Evolutionary conservation across 2,113 vertebrate species (phyloP), one percentile per base, ranked within the genome.

Genomic region (Perca flavescens): DNA sequence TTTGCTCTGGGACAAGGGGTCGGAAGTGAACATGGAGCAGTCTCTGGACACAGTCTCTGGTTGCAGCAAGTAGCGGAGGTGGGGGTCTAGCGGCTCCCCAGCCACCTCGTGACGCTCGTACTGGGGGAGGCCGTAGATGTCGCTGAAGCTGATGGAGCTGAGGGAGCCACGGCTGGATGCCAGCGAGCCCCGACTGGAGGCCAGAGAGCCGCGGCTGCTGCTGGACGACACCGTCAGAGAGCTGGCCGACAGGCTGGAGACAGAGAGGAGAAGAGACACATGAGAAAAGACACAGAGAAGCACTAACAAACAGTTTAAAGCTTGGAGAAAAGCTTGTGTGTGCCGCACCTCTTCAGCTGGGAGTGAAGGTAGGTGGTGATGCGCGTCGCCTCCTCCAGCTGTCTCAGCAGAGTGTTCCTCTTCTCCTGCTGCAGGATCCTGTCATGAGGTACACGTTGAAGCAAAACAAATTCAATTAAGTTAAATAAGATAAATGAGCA

Each of bases 381-480:
- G 71, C 96, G 96, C 0, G 97, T 98, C 3, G 97, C 97, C 93
- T 99, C 97, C 93, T 99, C 98, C 87, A 99, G 94, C 88, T 98
- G 97, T 90, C 96, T 96, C 80, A 99, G 96, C 36, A 99, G 96
- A 83, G 94, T 96, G 56, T 97, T 99, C 92, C 96, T 97, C 93
- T 99, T 99, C 91, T 99, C 98, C 91, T 98, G 98, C 94, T 97
- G 96, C 73, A 97, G 94, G 93, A 99, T 96, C 92, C 97, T 99
- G 87, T 49, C n/a, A 63, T 14, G 17, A 84, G 36, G 2, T 34
- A 34, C 34, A 34, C 1, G 73, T 15, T 34, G 34, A 34, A 6
- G 25, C 14, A 58, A 19, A 5, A 46, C 40, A 61, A 21, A 47
- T 21, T 28, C 62, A 14, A 1, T 34, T 6, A 6, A 34, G 34